Percentiles rank a stretch among this genome's conserved stretches.
phyloP scores from a whole-genome alignment of 2,113 vertebrate genomes.

The Gobius niger region DNA sequence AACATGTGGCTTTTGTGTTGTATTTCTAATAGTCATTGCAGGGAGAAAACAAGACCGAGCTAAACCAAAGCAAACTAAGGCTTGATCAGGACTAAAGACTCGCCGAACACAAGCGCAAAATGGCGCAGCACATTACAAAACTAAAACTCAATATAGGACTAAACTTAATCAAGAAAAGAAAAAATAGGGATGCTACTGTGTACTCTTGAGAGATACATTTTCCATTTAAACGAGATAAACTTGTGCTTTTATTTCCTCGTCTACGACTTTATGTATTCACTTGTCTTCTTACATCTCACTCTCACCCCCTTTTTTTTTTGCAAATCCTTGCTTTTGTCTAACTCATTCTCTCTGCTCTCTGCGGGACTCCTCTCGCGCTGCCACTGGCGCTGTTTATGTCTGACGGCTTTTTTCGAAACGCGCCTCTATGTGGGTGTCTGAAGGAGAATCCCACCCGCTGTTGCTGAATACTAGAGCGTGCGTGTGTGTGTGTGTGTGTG shows the following conservation, averaged over 20 bases:
- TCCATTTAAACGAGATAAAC: slow-evolving; percentile 47
- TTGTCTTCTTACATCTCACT: slow-evolving; percentile 49
- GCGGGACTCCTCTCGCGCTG: slow-evolving; percentile 56
- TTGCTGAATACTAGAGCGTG: slow-evolving; percentile 39
- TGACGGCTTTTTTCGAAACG: slow-evolving; percentile 57
- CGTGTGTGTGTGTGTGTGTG: slow-evolving; percentile 10
- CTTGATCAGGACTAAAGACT: no score
- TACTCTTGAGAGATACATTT: slow-evolving; percentile 9
- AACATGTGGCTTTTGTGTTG: no score
- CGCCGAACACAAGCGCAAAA: no score
- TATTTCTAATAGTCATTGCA: no score
- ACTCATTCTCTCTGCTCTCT: slow-evolving; percentile 53
- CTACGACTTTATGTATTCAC: slow-evolving; percentile 19
- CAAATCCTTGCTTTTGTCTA: slow-evolving; percentile 43
- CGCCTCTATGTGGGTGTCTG: slow-evolving; percentile 63
- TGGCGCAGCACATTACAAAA: no score
- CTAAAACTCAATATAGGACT: no score
- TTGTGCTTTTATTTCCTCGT: slow-evolving; percentile 21
- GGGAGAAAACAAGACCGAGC: no score
- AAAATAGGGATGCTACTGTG: no score
- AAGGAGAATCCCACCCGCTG: slow-evolving; percentile 63
- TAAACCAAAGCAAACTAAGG: no score
- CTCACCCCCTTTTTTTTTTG: slow-evolving; percentile 27
- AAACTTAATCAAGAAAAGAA: no score
- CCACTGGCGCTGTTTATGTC: slow-evolving; percentile 58